Percentiles rank a stretch among this genome's conserved stretches.
Conservation (phyloP, 2,113 vertebrate genomes). For the Chunga burmeisteri region DNA sequence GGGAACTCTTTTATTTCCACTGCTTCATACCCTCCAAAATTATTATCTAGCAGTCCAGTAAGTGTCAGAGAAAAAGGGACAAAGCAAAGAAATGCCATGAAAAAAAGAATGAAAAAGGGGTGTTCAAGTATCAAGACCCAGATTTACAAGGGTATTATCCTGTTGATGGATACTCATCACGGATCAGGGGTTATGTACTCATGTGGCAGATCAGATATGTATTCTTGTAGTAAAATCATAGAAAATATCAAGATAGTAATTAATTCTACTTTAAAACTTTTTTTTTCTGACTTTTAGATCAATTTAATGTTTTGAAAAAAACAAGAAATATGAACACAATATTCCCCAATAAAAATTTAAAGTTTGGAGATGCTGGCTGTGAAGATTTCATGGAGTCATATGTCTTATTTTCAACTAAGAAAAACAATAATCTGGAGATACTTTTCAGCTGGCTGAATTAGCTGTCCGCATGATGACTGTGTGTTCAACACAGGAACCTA, state of each 20-base stretch:
- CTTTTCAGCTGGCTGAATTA: not conserved
- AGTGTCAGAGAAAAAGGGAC: not conserved
- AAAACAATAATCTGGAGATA: not conserved
- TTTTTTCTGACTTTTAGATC: not conserved
- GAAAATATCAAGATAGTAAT: not conserved
- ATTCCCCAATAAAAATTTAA: not conserved
- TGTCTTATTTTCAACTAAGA: not conserved
- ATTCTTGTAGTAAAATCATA: not conserved
- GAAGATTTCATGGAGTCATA: not conserved
- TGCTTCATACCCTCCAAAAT: not conserved
- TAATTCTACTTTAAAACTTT: not conserved
- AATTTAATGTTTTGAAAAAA: not conserved
- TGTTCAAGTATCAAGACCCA: not conserved
- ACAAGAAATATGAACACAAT: not conserved
- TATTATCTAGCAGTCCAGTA: not conserved
- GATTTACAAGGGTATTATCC: not conserved
- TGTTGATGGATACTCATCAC: not conserved
- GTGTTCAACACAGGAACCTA: not conserved
- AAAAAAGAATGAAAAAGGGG: not conserved
- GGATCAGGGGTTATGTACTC: not conserved
- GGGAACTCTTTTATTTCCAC: not conserved
- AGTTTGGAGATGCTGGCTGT: not conserved
- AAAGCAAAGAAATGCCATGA: not conserved
- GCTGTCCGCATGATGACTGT: not conserved
- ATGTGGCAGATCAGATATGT: accelerated